These are phyloP conservation scores for Argentina silus DNA, from an alignment of 2,797 vertebrate species.

Conservation along the genomic window DNA sequence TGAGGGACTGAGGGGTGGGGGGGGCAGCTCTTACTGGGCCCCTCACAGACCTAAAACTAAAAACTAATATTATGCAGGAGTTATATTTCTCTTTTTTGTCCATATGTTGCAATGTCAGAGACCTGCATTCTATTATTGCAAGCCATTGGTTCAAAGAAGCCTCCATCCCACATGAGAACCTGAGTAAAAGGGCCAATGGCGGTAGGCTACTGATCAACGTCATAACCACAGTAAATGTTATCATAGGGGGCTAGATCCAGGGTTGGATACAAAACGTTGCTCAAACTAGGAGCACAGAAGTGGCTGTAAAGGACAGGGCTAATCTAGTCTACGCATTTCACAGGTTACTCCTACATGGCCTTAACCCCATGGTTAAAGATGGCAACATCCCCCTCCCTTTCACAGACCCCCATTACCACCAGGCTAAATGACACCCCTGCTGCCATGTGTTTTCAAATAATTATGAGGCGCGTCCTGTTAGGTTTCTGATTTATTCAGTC, in stretches of 20 bases:
- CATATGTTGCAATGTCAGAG: neutral
- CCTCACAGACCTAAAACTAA: neutral
- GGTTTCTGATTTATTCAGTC: conserved; percentile 76
- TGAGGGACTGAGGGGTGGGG: conserved; percentile 12
- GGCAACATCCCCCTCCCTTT: conserved; percentile 1
- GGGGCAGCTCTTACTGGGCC: neutral
- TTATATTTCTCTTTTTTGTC: neutral
- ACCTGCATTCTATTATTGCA: neutral
- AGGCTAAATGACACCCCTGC: conserved; percentile 29
- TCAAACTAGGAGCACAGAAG: too few species aligned
- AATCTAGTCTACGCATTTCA: neutral
- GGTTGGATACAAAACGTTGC: too few species aligned
- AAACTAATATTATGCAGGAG: neutral
- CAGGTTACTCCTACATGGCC: neutral
- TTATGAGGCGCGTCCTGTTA: conserved; percentile 63
- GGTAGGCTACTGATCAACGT: too few species aligned
- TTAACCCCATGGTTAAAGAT: conserved; percentile 20
- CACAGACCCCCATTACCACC: conserved; percentile 25
- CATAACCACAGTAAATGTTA: too few species aligned
- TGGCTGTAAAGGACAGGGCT: too few species aligned
- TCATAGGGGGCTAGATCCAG: too few species aligned
- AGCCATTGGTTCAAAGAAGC: too few species aligned
- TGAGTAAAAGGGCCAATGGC: too few species aligned
- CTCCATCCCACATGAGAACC: too few species aligned
- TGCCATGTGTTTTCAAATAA: conserved; percentile 66